Conservation (phyloP, 2,113 vertebrate species). For the Oenanthe melanoleuca region DNA sequence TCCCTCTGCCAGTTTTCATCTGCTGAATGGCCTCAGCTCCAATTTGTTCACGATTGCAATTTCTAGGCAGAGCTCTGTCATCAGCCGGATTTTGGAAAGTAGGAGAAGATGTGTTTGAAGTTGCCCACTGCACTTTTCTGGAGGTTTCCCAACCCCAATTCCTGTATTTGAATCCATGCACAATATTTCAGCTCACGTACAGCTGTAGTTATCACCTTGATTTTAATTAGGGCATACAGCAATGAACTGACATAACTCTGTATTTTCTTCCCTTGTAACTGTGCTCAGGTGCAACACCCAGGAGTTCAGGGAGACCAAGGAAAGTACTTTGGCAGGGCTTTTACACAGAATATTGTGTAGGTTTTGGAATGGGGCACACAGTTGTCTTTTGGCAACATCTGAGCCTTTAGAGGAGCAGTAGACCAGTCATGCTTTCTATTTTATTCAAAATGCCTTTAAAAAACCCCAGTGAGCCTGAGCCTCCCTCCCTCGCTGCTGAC, state of each 20-base stretch:
- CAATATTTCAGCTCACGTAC: conserved; percentile 12
- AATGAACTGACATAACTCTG: neutral
- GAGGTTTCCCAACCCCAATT: conserved; percentile 45
- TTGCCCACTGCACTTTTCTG: conserved; percentile 26
- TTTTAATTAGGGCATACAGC: neutral
- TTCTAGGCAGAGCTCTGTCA: neutral
- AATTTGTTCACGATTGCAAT: neutral
- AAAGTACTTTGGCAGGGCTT: neutral
- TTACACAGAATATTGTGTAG: neutral
- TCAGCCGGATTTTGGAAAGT: conserved; percentile 11
- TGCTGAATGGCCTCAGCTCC: neutral
- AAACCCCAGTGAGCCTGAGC: neutral
- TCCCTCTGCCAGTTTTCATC: neutral
- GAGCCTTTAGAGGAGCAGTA: neutral
- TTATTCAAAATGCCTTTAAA: neutral
- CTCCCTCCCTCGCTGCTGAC: neutral
- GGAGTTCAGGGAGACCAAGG: neutral
- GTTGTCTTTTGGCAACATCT: neutral
- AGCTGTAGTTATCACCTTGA: conserved; percentile 34
- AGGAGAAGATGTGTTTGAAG: neutral
- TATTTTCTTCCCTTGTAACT: neutral
- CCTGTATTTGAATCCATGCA: neutral
- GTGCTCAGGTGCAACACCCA: conserved; percentile 20
- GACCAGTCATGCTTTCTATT: neutral
- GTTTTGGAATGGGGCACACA: neutral